A percentile compares a stretch with the other conserved stretches of the same genome.
Conservation (phyloP, 2,113 vertebrate species). For the Marmota monax region DNA sequence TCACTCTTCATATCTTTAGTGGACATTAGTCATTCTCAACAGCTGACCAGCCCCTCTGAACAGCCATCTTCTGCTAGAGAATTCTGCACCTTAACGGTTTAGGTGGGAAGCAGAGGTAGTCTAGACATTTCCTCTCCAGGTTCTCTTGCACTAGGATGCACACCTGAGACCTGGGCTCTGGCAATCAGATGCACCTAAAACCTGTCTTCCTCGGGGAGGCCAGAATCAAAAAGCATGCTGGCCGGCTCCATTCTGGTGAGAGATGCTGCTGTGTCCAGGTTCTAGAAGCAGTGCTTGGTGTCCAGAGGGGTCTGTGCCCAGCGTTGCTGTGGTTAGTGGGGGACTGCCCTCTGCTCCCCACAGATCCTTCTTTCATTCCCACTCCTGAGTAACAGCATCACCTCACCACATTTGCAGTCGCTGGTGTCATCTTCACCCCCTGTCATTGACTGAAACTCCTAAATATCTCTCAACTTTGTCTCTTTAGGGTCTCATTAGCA, state of each 20-base stretch:
- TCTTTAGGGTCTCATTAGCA: background rate
- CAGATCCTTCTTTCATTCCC: background rate
- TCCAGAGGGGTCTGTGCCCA: background rate
- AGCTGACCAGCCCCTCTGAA: background rate
- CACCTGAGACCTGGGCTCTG: background rate
- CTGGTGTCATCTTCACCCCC: background rate
- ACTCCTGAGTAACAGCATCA: background rate
- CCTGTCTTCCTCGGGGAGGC: background rate
- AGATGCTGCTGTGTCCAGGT: background rate
- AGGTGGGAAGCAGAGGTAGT: background rate
- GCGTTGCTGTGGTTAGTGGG: background rate
- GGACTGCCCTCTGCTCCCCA: background rate
- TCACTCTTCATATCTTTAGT: background rate
- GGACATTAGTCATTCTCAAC: background rate
- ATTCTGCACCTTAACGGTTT: background rate
- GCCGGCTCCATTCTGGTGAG: background rate
- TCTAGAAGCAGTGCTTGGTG: background rate
- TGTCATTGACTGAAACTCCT: background rate
- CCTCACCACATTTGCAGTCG: background rate
- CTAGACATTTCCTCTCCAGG: background rate
- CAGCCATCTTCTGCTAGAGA: background rate
- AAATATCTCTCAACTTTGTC: background rate
- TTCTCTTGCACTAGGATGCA: background rate
- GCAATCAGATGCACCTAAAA: background rate
- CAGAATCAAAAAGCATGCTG: background rate